Percentiles rank a stretch among this genome's conserved stretches.
phyloP scores from a whole-genome alignment of 2,888 invertebrate species.

The Augiades crinisus region DNA sequence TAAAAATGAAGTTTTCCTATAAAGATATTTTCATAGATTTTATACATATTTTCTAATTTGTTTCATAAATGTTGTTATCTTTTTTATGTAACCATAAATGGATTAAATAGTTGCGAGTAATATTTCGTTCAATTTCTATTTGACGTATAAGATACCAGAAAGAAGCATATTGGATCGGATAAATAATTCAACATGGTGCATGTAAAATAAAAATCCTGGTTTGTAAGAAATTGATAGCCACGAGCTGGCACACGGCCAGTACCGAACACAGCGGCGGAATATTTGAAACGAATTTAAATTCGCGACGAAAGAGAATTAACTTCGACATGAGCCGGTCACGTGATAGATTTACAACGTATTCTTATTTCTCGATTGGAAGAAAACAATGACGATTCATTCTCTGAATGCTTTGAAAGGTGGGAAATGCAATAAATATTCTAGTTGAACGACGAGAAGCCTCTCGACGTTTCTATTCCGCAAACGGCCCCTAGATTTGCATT shows the following conservation, averaged over 20 bases:
- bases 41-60: no score
- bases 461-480: not conserved
- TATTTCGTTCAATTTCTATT: no score
- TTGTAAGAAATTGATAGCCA: constrained; percentile 65
- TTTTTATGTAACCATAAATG: no score
- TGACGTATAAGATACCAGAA: no score
- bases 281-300: constrained; percentile 68
- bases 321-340: constrained; percentile 10
- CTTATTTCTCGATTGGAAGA: constrained; percentile 1
- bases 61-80: no score
- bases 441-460: not conserved
- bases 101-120: no score
- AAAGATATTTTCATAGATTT: not conserved
- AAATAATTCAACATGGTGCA: constrained; percentile 48
- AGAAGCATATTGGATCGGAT: constrained; percentile 16
- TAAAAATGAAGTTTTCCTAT: no score
- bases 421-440: constrained; percentile 1
- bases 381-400: constrained; percentile 1
- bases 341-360: constrained; percentile 22
- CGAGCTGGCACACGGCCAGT: constrained; percentile 59
- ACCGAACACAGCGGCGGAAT: no score
- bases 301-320: constrained; percentile 40
- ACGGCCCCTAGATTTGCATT: not conserved
- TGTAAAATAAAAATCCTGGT: constrained; percentile 51
- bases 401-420: not conserved